phyloP scores from a whole-genome alignment of 2,113 vertebrate species.

The Leuciscus idus region DNA sequence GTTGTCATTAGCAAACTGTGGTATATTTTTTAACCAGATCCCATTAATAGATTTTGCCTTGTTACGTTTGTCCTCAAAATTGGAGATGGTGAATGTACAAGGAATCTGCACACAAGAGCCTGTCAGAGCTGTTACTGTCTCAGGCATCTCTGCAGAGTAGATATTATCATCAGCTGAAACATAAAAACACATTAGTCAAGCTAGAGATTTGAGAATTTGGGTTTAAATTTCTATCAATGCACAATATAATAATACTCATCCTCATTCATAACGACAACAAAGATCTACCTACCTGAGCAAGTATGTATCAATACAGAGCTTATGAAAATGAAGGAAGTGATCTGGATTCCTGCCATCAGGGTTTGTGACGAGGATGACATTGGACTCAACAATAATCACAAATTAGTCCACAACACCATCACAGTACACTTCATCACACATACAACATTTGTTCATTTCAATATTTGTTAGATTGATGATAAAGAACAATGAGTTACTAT shows the following conservation, averaged over 20 bases:
- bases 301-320: background rate
- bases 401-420: background rate
- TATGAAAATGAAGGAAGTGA: background rate
- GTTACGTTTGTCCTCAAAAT: accelerated
- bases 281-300: constrained; percentile 1
- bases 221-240: background rate
- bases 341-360: background rate
- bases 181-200: background rate
- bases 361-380: background rate
- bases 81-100: constrained; percentile 44
- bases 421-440: background rate
- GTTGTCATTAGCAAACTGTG: accelerated
- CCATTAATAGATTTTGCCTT: accelerated
- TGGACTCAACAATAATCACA: background rate
- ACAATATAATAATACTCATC: background rate
- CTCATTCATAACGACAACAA: background rate
- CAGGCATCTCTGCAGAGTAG: background rate
- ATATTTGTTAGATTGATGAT: background rate
- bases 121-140: constrained; percentile 47
- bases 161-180: background rate
- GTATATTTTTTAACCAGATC: constrained; percentile 46
- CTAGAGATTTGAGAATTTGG: background rate
- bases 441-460: background rate
- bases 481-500: background rate
- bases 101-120: constrained; percentile 65